Evolutionary conservation across 1,140 invertebrate genomes (phyloP).

Genomic region (Thaumetopoea pityocampa): DNA sequence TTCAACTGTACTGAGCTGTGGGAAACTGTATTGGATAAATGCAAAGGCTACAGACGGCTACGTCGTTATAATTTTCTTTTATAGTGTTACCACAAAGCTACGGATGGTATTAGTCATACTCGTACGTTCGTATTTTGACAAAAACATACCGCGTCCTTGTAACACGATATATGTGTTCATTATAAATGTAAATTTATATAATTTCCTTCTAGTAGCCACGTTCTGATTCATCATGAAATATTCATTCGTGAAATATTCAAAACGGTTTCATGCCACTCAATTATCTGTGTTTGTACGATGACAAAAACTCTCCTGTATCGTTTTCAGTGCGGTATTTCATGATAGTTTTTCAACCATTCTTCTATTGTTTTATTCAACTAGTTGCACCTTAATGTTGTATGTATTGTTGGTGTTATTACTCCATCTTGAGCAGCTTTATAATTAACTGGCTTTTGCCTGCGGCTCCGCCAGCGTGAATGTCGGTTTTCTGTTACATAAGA

Average conservation of each 20-base stretch:
- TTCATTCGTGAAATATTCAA: slow-evolving; percentile 67
- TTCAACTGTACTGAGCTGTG: no score
- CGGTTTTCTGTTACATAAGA: no score
- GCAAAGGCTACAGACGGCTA: no score
- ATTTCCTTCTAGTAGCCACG: slow-evolving; percentile 64
- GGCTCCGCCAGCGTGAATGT: no score
- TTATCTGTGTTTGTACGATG: slow-evolving; percentile 64
- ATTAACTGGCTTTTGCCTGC: no score
- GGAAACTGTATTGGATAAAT: no score
- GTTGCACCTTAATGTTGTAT: no score
- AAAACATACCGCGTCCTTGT: slow-evolving; percentile 12
- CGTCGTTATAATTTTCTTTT: no score
- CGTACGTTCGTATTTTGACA: slow-evolving; percentile 10
- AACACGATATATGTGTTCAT: slow-evolving; percentile 45
- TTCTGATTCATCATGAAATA: slow-evolving; percentile 71
- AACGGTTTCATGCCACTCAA: slow-evolving; percentile 69
- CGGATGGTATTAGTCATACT: not conserved
- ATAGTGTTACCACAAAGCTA: not conserved
- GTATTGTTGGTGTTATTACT: no score
- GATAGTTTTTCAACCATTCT: not conserved
- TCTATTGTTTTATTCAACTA: not conserved
- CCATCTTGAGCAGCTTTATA: no score
- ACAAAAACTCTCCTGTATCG: slow-evolving; percentile 49
- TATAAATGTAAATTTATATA: slow-evolving; percentile 62
- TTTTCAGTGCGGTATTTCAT: slow-evolving; percentile 20